Evolutionary conservation across 30 jellyfish, hydroid and myxozoan species (phyloP), one percentile per base, ranked within the genome.

Genomic region (Cassiopea xamachana): DNA sequence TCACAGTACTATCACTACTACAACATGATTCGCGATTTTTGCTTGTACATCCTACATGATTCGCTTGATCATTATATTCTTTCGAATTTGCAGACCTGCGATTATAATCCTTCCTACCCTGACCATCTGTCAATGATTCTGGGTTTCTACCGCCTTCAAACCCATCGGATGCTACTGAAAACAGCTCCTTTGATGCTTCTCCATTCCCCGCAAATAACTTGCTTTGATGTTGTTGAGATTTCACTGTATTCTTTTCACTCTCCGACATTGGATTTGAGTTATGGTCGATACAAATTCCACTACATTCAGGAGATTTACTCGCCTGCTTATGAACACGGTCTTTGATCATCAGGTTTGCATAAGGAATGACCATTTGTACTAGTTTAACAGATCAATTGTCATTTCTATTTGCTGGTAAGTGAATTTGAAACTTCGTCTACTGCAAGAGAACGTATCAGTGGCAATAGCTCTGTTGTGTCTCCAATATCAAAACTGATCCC

Each of bases 201-300:
- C 94, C 94, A 87, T 87, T 87, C 80, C 85, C 55, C 44, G 85
- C 73, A 47, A 87, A 64, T 44, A 74, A 45, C 67, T 76, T 77
- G 84, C 60, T 76, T 46, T 87, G 89, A 46, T 64, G 55, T 10
- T 87, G 94, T 89, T 17, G 89, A 51, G 80, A 58, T 60, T 75
- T 85, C 55, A 82, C 55, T 46, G 60, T 89, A 62, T 84, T 87
- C 75, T 47, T 73, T 60, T 77, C 93, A 69, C 89, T 64, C 55
- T 68, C 80, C 78, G 94, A 87, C 94, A 87, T 87, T 67, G 83
- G 84, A 70, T 76, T 76, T 6, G 89, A 87, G 73, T 76, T 87
- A 18, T 64, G 75, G 69, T 87, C 89, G 89, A 77, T 79, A 70
- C 86, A 64, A 77, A 87, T 75, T 76, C 94, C 89, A 59, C 89